Evolutionary conservation across 92 coral and sea anemone species (phyloP).

Genomic region (Porites cylindrica): DNA sequence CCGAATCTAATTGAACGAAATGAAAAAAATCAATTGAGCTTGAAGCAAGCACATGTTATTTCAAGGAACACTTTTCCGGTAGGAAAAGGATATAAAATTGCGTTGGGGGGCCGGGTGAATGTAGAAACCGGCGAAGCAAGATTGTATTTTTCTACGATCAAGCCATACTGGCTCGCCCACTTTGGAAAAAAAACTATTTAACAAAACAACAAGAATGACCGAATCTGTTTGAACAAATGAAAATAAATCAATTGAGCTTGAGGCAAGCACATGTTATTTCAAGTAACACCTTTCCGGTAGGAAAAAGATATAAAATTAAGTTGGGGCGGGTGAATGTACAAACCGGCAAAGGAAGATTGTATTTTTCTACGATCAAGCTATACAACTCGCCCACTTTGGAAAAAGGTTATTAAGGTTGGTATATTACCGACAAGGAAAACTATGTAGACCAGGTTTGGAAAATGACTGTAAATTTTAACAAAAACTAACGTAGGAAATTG

Average conservation of each 20-base stretch:
- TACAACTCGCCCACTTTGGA: no score
- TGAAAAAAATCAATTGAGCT: background rate
- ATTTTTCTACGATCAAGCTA: no score
- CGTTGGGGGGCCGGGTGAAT: background rate
- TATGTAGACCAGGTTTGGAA: no score
- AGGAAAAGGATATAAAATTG: slow-evolving; percentile 1
- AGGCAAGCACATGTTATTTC: background rate
- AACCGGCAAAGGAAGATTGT: background rate
- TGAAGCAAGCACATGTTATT: background rate
- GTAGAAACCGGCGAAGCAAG: background rate
- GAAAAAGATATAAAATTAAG: slow-evolving; percentile 2
- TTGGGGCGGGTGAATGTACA: background rate
- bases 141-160: no score
- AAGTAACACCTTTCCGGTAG: slow-evolving; percentile 21
- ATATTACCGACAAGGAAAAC: no score
- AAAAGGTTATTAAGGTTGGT: no score
- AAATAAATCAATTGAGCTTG: background rate
- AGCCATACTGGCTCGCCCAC: no score
- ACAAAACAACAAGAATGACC: background rate
- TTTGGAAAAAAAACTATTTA: background rate
- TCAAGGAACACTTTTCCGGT: slow-evolving; percentile 19
- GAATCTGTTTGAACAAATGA: slow-evolving; percentile 13
- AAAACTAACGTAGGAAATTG: no score
- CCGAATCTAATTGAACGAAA: slow-evolving; percentile 14
- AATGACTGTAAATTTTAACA: no score